Conservation (phyloP, 2,888 invertebrate species). For the Drosophila subquinaria region DNA sequence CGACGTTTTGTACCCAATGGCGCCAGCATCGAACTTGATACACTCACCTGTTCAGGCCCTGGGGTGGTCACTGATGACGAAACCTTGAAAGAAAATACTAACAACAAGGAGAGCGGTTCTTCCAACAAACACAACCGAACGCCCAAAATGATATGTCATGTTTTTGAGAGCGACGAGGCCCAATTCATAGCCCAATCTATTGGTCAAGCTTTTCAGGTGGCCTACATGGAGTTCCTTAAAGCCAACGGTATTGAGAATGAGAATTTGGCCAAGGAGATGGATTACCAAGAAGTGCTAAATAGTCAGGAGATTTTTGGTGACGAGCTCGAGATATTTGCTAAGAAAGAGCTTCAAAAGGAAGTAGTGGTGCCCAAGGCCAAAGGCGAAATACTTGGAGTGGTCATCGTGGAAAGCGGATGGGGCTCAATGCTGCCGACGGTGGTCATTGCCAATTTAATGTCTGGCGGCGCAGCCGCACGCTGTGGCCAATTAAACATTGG, state of each 20-base stretch:
- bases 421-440: constrained; percentile 99
- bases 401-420: constrained; percentile 99
- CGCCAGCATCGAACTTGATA: constrained; percentile 34
- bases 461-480: constrained; percentile 98
- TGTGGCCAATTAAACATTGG: constrained; percentile 99
- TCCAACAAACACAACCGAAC: constrained; percentile 90
- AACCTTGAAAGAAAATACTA: constrained; percentile 28
- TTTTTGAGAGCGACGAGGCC: constrained; percentile 99
- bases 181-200: constrained; percentile 99
- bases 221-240: constrained; percentile 99
- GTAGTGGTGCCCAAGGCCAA: constrained; percentile 99
- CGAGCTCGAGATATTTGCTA: constrained; percentile 99
- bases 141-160: constrained; percentile 99
- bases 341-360: constrained; percentile 98
- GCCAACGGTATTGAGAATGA: constrained; percentile 99
- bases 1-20: constrained; percentile 92
- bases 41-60: constrained; percentile 26
- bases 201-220: constrained; percentile 99
- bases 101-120: constrained; percentile 44
- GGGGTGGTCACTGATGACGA: constrained; percentile 35
- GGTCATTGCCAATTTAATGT: constrained; percentile 98
- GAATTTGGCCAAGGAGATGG: constrained; percentile 99
- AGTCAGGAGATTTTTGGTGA: constrained; percentile 99
- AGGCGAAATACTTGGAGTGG: constrained; percentile 98
- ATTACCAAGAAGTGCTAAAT: constrained; percentile 99